Percentiles rank a stretch among this genome's conserved stretches.
phyloP scores from a whole-genome alignment of 2,888 invertebrate genomes.

The Leistus spinibarbis region DNA sequence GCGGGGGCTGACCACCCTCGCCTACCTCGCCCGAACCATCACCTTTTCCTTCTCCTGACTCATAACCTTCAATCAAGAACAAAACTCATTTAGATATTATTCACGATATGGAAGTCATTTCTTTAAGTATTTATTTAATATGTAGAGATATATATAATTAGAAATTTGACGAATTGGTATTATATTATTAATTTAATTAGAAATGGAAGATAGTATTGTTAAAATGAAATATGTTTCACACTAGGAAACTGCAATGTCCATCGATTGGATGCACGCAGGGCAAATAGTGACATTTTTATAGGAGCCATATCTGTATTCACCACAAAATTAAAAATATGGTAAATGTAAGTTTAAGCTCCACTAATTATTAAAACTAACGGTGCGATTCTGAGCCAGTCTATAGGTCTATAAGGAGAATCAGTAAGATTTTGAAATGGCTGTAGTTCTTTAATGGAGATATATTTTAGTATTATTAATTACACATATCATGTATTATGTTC shows the following conservation, averaged over 20 bases:
- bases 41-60: constrained; percentile 53
- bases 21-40: constrained; percentile 57
- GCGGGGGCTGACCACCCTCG: constrained; percentile 53
- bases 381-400: too few species aligned
- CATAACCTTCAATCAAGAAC: constrained; percentile 50
- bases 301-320: constrained; percentile 41
- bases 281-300: constrained; percentile 51
- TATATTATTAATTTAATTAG: too few species aligned
- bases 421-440: too few species aligned
- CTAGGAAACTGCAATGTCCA: constrained; percentile 51
- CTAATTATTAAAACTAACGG: too few species aligned
- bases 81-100: not conserved
- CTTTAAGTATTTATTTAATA: too few species aligned
- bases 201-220: too few species aligned
- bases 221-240: constrained; percentile 52
- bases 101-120: not conserved
- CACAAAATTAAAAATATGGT: not conserved
- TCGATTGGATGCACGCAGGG: constrained; percentile 48
- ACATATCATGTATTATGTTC: too few species aligned
- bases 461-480: too few species aligned
- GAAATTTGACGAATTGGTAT: too few species aligned
- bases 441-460: too few species aligned
- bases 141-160: too few species aligned
- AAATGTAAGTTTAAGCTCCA: not conserved
- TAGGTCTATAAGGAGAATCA: too few species aligned